A percentile compares a stretch with the other conserved stretches of the same genome.
These are phyloP conservation scores for Brachionus calyciflorus DNA, from an alignment of 1,140 invertebrate genomes.

Conservation along the genomic window DNA sequence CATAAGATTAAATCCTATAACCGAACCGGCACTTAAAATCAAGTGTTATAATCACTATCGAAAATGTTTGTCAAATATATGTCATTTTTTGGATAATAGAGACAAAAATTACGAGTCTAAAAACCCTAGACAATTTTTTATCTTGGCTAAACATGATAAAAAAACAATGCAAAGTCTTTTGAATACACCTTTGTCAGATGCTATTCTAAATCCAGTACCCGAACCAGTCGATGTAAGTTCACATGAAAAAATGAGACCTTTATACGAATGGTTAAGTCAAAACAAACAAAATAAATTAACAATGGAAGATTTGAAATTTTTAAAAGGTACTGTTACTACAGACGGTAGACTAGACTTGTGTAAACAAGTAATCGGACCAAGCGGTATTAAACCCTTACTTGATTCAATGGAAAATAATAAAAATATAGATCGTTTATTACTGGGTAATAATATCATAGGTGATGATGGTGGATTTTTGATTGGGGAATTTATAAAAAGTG, in stretches of 20 bases:
- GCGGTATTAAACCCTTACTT: constrained; percentile 23
- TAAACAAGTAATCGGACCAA: constrained; percentile 45
- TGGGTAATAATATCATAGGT: constrained; percentile 45
- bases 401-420: neutral
- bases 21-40: neutral
- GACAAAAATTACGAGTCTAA: neutral
- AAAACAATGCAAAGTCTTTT: neutral
- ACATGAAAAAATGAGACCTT: constrained; percentile 18
- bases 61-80: neutral
- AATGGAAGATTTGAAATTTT: neutral
- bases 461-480: neutral
- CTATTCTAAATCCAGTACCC: constrained; percentile 31
- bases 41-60: constrained; percentile 26
- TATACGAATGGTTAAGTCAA: constrained; percentile 13
- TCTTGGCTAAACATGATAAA: constrained; percentile 10
- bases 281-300: neutral
- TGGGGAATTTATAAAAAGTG: constrained; percentile 19
- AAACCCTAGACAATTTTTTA: neutral
- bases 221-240: constrained; percentile 32
- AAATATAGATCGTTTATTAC: constrained; percentile 10
- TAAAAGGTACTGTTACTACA: constrained; percentile 10
- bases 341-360: constrained; percentile 45
- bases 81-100: neutral
- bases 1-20: neutral
- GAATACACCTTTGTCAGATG: constrained; percentile 14